Percentiles rank a stretch among this genome's conserved stretches.
Conservation (phyloP, 2,888 invertebrate species). For the Dynastes grantii region DNA sequence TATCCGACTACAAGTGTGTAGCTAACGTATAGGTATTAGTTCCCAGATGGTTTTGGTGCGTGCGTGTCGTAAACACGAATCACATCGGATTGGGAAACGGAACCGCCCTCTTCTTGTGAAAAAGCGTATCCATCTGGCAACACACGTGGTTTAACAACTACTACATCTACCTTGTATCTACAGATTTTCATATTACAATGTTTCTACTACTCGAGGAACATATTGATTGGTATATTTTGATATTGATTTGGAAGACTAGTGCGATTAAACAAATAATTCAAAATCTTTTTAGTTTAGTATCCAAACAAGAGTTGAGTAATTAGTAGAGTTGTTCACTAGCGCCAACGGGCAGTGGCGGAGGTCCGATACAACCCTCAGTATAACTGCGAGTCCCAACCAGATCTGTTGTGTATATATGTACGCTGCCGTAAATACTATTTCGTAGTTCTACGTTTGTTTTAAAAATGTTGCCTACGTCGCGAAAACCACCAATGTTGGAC, state of each 20-base stretch:
- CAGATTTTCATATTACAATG: conserved; percentile 18
- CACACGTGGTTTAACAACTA: conserved; percentile 49
- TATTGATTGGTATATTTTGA: conserved; percentile 32
- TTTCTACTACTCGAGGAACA: background rate
- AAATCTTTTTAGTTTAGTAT: too few relatives aligned
- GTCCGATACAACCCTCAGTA: too few relatives aligned
- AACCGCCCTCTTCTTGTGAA: conserved; percentile 99
- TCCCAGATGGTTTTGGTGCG: conserved; percentile 84
- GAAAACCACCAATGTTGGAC: too few relatives aligned
- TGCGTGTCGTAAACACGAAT: conserved; percentile 97
- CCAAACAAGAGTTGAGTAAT: too few relatives aligned
- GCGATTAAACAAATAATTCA: too few relatives aligned
- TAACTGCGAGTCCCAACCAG: too few relatives aligned
- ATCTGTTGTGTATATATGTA: too few relatives aligned
- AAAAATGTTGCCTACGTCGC: too few relatives aligned
- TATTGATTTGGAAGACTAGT: background rate
- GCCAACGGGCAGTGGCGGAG: too few relatives aligned
- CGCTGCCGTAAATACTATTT: too few relatives aligned
- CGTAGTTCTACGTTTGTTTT: too few relatives aligned
- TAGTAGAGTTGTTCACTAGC: too few relatives aligned
- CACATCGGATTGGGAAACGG: conserved; percentile 93
- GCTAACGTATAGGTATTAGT: conserved; percentile 34
- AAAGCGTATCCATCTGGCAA: conserved; percentile 96
- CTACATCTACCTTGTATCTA: conserved; percentile 20
- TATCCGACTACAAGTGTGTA: conserved; percentile 2